Conservation (phyloP, 2,888 invertebrate species). For the Phytoseiulus persimilis region DNA sequence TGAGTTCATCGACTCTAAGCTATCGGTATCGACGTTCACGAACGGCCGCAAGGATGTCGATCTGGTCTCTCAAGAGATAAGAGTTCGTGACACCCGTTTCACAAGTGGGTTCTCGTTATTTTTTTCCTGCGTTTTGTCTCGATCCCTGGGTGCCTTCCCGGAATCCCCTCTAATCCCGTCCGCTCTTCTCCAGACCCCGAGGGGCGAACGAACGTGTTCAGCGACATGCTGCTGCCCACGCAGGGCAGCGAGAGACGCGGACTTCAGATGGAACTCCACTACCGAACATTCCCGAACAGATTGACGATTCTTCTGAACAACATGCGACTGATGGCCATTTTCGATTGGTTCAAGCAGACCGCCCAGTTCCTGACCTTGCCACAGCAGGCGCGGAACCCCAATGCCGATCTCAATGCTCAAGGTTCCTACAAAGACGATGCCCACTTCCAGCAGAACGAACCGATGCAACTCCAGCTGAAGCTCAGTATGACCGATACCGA, state of each 20-base stretch:
- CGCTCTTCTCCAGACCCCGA: slow-evolving; percentile 53
- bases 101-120: slow-evolving; percentile 42
- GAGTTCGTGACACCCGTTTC: slow-evolving; percentile 66
- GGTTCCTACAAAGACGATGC: background rate
- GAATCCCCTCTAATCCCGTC: too few relatives aligned
- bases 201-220: slow-evolving; percentile 73
- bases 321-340: slow-evolving; percentile 83
- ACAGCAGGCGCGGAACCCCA: background rate
- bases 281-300: slow-evolving; percentile 59
- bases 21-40: slow-evolving; percentile 75
- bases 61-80: slow-evolving; percentile 80
- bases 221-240: slow-evolving; percentile 74
- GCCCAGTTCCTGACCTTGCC: slow-evolving; percentile 63
- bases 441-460: background rate
- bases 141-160: slow-evolving; percentile 33
- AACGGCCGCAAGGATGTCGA: slow-evolving; percentile 85
- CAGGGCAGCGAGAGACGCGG: slow-evolving; percentile 45
- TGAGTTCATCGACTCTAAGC: slow-evolving; percentile 79
- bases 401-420: background rate
- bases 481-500: slow-evolving; percentile 92
- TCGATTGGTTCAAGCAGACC: slow-evolving; percentile 84
- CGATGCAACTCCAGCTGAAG: slow-evolving; percentile 66
- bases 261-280: slow-evolving; percentile 55
- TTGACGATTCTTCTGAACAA: slow-evolving; percentile 84
- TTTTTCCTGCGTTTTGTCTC: slow-evolving; percentile 49